Percentiles rank a stretch among this genome's conserved stretches.
Conservation (phyloP, 2,797 vertebrate species). For the Ficedula albicollis region DNA sequence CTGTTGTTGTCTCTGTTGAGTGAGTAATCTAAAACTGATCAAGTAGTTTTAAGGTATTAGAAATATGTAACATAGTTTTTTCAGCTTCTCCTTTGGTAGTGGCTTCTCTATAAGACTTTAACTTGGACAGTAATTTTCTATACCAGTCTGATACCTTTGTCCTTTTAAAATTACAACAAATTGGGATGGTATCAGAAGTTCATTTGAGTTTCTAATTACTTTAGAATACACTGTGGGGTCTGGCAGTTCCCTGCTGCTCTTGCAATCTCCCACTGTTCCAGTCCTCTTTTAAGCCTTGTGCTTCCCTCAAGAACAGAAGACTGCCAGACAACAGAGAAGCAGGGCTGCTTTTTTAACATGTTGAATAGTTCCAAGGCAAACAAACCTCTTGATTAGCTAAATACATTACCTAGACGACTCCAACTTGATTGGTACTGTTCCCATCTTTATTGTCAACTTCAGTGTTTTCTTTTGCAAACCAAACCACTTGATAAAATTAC, state of each 20-base stretch:
- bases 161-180: not conserved
- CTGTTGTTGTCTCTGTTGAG: constrained; percentile 92
- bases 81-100: not conserved
- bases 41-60: not conserved
- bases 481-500: not conserved
- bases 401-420: not conserved
- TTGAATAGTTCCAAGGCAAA: not conserved
- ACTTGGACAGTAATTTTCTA: not conserved
- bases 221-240: not conserved
- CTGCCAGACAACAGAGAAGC: not conserved
- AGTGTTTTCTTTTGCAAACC: constrained; percentile 8
- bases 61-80: not conserved
- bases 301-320: not conserved
- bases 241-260: not conserved
- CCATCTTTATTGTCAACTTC: not conserved
- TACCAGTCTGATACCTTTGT: not conserved
- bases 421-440: not conserved
- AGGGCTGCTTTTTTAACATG: not conserved
- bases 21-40: constrained; percentile 77
- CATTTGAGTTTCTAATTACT: not conserved
- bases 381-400: constrained; percentile 5
- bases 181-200: not conserved
- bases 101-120: not conserved
- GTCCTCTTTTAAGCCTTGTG: not conserved
- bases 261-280: not conserved